Conservation (phyloP, 2,113 vertebrate species). For the Sylvilagus bachmani region DNA sequence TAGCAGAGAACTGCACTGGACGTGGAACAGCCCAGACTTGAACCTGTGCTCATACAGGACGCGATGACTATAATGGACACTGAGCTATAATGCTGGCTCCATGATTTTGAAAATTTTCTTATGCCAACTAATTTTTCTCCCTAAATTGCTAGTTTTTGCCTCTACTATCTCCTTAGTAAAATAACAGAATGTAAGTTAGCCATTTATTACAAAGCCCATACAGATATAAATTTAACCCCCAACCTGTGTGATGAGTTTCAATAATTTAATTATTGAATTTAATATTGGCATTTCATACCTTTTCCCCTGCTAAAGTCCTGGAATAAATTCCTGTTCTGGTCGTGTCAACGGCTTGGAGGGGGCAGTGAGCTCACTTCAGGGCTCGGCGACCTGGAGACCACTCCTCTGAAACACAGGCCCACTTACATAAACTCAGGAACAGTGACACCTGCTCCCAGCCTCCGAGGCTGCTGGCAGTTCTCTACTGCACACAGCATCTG, state of each 20-base stretch:
- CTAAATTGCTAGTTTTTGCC: conserved; percentile 27
- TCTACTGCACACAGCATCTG: neutral
- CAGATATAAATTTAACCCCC: neutral
- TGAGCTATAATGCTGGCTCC: too few species aligned
- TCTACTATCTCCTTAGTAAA: conserved; percentile 30
- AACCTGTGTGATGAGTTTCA: neutral
- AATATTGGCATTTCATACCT: neutral
- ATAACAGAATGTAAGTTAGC: neutral
- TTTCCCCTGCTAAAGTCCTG: neutral
- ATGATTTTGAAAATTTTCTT: conserved; percentile 55
- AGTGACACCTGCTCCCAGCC: neutral
- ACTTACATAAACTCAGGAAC: neutral
- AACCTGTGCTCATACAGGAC: too few species aligned
- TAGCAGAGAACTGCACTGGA: too few species aligned
- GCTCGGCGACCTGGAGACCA: neutral
- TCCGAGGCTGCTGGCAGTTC: neutral
- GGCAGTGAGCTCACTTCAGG: neutral
- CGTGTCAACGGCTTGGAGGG: neutral
- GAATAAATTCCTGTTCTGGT: neutral
- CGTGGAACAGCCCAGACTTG: too few species aligned
- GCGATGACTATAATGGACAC: too few species aligned
- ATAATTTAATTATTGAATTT: neutral
- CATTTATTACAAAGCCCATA: neutral
- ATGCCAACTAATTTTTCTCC: conserved; percentile 11
- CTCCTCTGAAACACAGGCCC: neutral